Evolutionary conservation across 2,888 invertebrate species (phyloP).

Genomic region (Toxonevra muliebris): DNA sequence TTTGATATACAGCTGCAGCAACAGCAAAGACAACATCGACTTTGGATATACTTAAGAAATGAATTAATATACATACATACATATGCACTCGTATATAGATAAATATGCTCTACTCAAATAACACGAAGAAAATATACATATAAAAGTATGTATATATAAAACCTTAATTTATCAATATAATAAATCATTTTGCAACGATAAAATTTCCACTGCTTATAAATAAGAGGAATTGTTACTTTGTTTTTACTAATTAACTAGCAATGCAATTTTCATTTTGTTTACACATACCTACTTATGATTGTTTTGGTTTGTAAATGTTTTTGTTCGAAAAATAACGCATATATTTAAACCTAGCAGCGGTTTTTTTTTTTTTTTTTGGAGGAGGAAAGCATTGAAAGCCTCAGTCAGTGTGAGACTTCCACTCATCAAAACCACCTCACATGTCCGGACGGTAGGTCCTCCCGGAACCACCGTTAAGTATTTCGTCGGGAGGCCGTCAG

Average conservation of each 20-base stretch:
- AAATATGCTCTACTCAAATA: no score
- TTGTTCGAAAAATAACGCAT: no score
- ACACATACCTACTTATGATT: constrained; percentile 2
- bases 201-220: not conserved
- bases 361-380: no score
- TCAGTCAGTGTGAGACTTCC: no score
- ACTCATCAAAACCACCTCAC: no score
- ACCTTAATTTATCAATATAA: constrained; percentile 3
- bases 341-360: no score
- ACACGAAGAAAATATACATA: no score
- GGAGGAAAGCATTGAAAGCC: no score
- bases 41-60: not conserved
- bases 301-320: not conserved
- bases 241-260: constrained; percentile 14
- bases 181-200: not conserved
- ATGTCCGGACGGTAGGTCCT: no score
- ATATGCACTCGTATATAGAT: no score
- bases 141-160: not conserved
- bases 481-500: no score
- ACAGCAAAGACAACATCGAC: not conserved
- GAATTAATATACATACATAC: not conserved
- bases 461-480: no score
- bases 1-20: not conserved
- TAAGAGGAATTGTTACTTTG: not conserved
- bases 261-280: not conserved